Conservation (phyloP, 2,888 invertebrate genomes). For the Pheosia tremula region DNA sequence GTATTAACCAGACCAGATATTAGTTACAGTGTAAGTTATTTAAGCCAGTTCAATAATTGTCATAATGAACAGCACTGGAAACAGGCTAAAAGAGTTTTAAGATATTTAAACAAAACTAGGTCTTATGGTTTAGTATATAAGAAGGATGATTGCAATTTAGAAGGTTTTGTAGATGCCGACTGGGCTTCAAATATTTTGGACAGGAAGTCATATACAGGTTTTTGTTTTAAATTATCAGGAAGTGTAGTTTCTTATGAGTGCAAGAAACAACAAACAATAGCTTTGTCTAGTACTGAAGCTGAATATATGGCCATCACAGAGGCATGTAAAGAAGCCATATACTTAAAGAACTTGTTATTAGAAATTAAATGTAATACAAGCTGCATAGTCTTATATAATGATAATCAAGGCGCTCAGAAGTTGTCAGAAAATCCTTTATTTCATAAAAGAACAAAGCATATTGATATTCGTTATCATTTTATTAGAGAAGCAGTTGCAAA, state of each 20-base stretch:
- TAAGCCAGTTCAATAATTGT: constrained; percentile 16
- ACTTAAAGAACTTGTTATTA: constrained; percentile 3
- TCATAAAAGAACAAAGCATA: constrained; percentile 9
- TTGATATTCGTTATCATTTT: constrained; percentile 9
- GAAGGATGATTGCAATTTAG: background rate
- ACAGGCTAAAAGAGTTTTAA: constrained; percentile 1
- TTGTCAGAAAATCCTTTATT: constrained; percentile 2
- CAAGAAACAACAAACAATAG: constrained; percentile 3
- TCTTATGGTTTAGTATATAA: constrained; percentile 6
- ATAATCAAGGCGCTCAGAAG: constrained; percentile 7
- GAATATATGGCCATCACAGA: constrained; percentile 9
- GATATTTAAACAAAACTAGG: constrained; percentile 5
- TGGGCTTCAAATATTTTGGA: constrained; percentile 5
- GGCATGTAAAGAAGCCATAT: constrained; percentile 9
- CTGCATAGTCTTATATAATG: background rate
- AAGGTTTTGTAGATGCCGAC: constrained; percentile 9
- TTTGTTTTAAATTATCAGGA: constrained; percentile 5
- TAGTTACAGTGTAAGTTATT: constrained; percentile 13
- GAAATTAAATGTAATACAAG: constrained; percentile 1
- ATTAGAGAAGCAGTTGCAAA: constrained; percentile 1
- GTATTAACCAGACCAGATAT: constrained; percentile 20
- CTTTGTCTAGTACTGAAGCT: constrained; percentile 9
- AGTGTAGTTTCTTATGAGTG: constrained; percentile 4
- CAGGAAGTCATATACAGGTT: constrained; percentile 5
- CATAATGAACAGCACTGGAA: background rate